phyloP scores from a whole-genome alignment of 2,113 vertebrate genomes.

The Sorex araneus region DNA sequence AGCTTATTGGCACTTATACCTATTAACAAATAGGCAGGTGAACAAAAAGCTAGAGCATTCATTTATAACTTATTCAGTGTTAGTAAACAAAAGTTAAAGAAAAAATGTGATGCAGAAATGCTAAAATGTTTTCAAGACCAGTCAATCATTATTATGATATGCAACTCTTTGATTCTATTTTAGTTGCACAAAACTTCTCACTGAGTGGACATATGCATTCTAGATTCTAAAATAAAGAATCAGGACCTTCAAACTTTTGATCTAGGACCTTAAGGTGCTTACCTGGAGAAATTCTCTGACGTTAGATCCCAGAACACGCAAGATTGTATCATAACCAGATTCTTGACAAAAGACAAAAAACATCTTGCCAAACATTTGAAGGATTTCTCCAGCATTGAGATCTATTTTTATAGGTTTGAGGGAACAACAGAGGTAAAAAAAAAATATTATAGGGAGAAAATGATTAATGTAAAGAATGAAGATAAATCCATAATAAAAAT shows the following conservation, averaged over 20 bases:
- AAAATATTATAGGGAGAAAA: background rate
- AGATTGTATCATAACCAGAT: slow-evolving; percentile 98
- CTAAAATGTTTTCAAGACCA: background rate
- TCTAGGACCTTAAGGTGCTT: slow-evolving; percentile 72
- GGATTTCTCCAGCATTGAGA: slow-evolving; percentile 97
- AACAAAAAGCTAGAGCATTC: background rate
- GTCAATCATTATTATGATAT: background rate
- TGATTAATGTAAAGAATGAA: background rate
- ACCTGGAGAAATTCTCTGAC: slow-evolving; percentile 99
- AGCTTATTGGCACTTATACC: background rate
- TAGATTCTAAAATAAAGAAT: no score
- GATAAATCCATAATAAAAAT: background rate
- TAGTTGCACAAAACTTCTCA: background rate
- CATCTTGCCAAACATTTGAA: slow-evolving; percentile 99
- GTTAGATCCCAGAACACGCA: slow-evolving; percentile 97
- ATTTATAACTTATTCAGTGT: background rate
- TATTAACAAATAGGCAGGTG: background rate
- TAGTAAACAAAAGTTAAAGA: background rate
- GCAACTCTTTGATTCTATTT: background rate
- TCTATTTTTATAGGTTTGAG: slow-evolving; percentile 88
- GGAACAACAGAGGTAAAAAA: background rate
- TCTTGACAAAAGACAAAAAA: slow-evolving; percentile 99
- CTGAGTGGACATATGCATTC: background rate
- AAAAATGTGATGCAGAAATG: slow-evolving; percentile 21
- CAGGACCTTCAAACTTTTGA: background rate